Evolutionary conservation across 2,797 vertebrate genomes (phyloP), one percentile per base, ranked within the genome.

Genomic region (Adrianichthys oophorus): DNA sequence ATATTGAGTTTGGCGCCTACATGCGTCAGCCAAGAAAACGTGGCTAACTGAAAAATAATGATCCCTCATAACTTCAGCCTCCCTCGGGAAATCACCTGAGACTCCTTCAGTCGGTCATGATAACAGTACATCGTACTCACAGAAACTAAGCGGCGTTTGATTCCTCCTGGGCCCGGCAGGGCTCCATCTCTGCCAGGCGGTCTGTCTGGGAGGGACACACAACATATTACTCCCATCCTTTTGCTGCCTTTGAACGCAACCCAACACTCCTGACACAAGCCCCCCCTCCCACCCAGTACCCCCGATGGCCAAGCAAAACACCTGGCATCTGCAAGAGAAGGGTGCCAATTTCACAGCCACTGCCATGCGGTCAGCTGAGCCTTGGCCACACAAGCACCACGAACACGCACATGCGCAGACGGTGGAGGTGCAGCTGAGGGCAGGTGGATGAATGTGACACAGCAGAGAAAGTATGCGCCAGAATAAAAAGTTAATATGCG

Each of bases 291-390:
- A 63, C 83, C 72, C 70, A 13, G 57, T 57, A 44, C 61, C 75
- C 59, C 54, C 15, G 40, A 48, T 76, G 80, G 87, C 89, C 90
- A 89, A 90, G 77, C 84, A 71, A 87, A 91, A 90, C 90, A 92
- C 87, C 87, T 90, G 90, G 86, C 90, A 86, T 86, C 80, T 80
- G 84, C 10, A 76, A 21, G 73, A 80, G 80, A 79, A 85, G 79
- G 85, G 79, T 41, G 77, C 65, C 80, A 65, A 83, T 79, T 73
- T 82, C 79, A 74, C 79, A 73, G 77, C 8, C 48, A 42, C 62
- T 78, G 85, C 87, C 86, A 87, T 78, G 74, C 74, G n/a, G 79
- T 84, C 84, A 87, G 83, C 81, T 85, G 85, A 85, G 78, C 58
- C 63, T 17, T 65, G 10, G 49, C 46, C 59, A 23, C 74, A 55